Base-by-base conservation (phyloP, 92 coral and sea anemone species). In the Porites divaricata region DNA sequence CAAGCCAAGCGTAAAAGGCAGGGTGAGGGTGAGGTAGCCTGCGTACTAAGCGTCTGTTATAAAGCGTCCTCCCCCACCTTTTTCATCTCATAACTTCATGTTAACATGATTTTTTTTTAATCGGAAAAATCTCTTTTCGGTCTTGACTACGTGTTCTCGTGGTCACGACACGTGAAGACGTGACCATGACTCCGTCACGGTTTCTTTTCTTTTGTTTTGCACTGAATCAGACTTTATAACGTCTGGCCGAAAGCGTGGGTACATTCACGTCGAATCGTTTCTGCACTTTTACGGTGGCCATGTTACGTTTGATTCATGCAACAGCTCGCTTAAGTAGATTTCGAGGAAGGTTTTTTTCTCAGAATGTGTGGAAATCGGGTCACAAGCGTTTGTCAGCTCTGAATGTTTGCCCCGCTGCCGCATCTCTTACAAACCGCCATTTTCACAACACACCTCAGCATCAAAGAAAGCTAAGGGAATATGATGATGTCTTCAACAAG, bases 401-500 rank as follows among this genome's bases (percentile, higher is more conserved):
- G 62, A 21, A 50, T 50, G 63, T 73, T 2, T 48, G 41, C 51
- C 75, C 49, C 50, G 20, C 53, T 2, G 21, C 54, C 73, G 14
- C 78, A 20, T 24, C 62, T 11, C 1, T 72, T 16, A 19, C 22
- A 6, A 59, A 17, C 64, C 86, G 86, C 65, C 78, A 82, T 72
- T 72, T 82, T 63, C 79, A 82, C 72, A 61, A 50, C 72, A 48
- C 86, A 82, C 70, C 16, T 58, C 86, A 59, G 21, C 50, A 20
- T 15, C 62, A 10, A 15, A 62, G 79, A 21, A 65, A 45, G 71
- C 66, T 82, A n/a, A 78, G 72, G 19, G 86, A 82, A 41, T 96
- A 96, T 81, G 91, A 95, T 11, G 97, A 96, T 28, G 96, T 93
- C 20, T 96, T 90, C 76, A 83, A 85, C 54, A 90, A 82, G 51